Base-by-base conservation (phyloP, 2,888 invertebrate genomes). In the Drosophila aldrichi region DNA sequence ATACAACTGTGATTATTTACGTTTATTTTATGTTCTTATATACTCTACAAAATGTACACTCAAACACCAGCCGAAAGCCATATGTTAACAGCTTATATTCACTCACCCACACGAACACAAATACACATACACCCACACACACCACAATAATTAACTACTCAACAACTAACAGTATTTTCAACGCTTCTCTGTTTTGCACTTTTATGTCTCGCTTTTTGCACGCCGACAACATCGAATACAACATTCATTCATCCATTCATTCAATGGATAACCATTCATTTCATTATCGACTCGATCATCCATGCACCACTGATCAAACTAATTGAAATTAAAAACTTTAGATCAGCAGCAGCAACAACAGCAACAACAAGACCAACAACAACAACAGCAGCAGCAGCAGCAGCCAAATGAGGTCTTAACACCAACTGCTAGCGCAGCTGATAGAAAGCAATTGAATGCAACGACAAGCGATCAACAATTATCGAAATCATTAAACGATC, bases 401-500 rank as follows among this genome's bases (percentile, higher is more conserved):
- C 87, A 77, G 74, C 74, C 82, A 69, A 66, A 69, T 57, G 79
- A 82, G 72, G 73, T 79, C 72, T 72, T 78, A 74, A 82, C 79
- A 54, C 77, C 86, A 65, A 81, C 75, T 63, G 82, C 71, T 38
- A 74, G n/a, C 56, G 70, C 52, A 59, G 58, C 60, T 64, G 73
- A 76, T 64, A 70, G 74, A 73, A 84, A 83, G 70, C 82, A 81
- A 70, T 46, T 84, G 67, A 84, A 84, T 74, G 82, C 84, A 79
- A 84, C 84, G 77, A 84, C 84, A 65, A 84, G 84, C 66, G 84
- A 84, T 29, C 84, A 90, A 58, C 89, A 87, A 52, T 80, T 90
- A 79, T 89, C 90, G 69, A 88, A 88, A 81, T 90, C 90, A 74
- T 83, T 90, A 76, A 90, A 85, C 76, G 89, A 90, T 65, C 90